Evolutionary conservation across 2,113 vertebrate genomes (phyloP).

Genomic region (Semnornis frantzii): DNA sequence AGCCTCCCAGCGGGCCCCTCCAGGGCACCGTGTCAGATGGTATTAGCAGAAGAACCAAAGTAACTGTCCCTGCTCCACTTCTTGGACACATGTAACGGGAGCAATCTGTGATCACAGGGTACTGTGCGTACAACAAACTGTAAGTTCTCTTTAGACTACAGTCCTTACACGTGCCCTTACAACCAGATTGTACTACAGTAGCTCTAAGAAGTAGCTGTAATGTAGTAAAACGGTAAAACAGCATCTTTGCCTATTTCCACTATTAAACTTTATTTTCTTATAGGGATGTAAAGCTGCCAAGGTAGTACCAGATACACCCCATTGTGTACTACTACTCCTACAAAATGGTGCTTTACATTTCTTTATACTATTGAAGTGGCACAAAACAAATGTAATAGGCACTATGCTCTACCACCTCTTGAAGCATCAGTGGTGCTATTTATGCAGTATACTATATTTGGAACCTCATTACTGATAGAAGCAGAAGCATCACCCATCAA

Average conservation of each 20-base stretch:
- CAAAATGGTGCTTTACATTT: neutral
- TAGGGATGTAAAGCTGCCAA: neutral
- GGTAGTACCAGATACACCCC: neutral
- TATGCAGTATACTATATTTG: neutral
- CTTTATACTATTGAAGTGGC: neutral
- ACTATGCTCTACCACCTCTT: neutral
- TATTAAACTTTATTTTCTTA: neutral
- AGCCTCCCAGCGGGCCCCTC: neutral
- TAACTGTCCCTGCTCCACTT: neutral
- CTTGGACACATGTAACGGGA: neutral
- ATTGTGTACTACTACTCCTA: neutral
- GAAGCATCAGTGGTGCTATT: neutral
- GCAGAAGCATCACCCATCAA: neutral
- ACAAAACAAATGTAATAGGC: neutral
- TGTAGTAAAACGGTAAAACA: neutral
- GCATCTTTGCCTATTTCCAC: neutral
- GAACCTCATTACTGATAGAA: neutral
- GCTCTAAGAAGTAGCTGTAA: neutral
- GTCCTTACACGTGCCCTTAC: neutral
- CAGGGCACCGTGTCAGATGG: conserved; percentile 23
- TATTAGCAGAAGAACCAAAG: conserved; percentile 19
- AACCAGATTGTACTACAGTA: neutral
- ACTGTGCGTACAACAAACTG: neutral
- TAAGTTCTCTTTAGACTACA: neutral
- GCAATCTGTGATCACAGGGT: neutral